A percentile compares a stretch with the other conserved stretches of the same genome.
Conservation (phyloP, 2,797 vertebrate genomes). For the Rhinichthys osculus region DNA sequence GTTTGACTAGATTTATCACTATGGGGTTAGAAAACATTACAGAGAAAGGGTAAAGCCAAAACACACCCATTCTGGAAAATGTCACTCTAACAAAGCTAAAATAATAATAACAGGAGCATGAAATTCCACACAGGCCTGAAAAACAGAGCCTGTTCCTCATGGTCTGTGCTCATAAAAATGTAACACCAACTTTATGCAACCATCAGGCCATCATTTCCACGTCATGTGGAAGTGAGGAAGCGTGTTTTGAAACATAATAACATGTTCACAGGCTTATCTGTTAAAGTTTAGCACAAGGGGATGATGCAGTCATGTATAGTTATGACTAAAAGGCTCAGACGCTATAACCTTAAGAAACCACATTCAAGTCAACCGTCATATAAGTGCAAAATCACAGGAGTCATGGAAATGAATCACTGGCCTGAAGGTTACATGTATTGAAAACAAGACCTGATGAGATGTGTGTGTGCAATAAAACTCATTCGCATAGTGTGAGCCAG, state of each 20-base stretch:
- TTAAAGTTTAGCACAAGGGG: neutral
- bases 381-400: conserved; percentile 4
- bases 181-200: neutral
- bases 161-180: neutral
- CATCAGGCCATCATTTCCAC: conserved; percentile 6
- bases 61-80: conserved; percentile 30
- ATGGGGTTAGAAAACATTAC: neutral
- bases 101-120: conserved; percentile 37
- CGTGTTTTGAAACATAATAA: conserved; percentile 24
- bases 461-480: neutral
- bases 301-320: conserved; percentile 29
- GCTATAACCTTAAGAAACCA: conserved; percentile 9
- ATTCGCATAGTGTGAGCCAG: neutral
- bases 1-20: conserved; percentile 2
- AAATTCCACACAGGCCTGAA: conserved; percentile 20
- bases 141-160: neutral
- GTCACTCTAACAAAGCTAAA: conserved; percentile 44
- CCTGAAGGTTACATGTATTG: neutral
- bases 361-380: neutral
- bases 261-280: neutral
- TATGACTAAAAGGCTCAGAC: conserved; percentile 38
- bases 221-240: neutral
- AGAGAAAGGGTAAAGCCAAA: conserved; percentile 12
- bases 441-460: conserved; percentile 6
- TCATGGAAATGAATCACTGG: conserved; percentile 1